These are phyloP conservation scores for Tonatia bakeri DNA, from an alignment of 2,113 vertebrate species.

Conservation along the genomic window DNA sequence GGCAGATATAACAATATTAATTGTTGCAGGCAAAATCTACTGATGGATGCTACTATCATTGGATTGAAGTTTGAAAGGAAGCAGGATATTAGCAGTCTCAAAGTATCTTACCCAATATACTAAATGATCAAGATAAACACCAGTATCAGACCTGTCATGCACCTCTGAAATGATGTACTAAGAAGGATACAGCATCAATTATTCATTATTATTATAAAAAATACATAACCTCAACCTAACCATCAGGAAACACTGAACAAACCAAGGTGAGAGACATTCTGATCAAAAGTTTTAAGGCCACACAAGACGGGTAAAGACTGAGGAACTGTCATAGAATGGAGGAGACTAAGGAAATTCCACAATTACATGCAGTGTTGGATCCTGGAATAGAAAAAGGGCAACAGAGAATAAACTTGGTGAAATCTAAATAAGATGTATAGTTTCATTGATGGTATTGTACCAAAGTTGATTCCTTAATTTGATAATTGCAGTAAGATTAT, in stretches of 20 bases:
- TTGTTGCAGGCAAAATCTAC: neutral
- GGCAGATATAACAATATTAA: neutral
- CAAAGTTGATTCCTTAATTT: neutral
- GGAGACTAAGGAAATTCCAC: neutral
- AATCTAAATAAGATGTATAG: neutral
- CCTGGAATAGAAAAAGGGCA: neutral
- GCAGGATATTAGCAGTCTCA: neutral
- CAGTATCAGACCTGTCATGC: neutral
- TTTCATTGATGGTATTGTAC: neutral
- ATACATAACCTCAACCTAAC: neutral
- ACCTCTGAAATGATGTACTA: neutral
- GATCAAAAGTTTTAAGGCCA: neutral
- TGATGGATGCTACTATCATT: neutral
- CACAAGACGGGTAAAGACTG: neutral
- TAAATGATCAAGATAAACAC: neutral
- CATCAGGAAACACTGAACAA: neutral
- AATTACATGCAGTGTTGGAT: neutral
- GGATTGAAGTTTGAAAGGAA: neutral
- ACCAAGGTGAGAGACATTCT: neutral
- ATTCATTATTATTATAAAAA: neutral
- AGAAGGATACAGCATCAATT: neutral
- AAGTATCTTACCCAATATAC: neutral
- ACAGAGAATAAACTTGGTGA: neutral
- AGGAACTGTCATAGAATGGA: neutral
- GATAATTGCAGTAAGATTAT: neutral